Evolutionary conservation across 2,888 invertebrate species (phyloP).

Genomic region (Ariolimax columbianus): DNA sequence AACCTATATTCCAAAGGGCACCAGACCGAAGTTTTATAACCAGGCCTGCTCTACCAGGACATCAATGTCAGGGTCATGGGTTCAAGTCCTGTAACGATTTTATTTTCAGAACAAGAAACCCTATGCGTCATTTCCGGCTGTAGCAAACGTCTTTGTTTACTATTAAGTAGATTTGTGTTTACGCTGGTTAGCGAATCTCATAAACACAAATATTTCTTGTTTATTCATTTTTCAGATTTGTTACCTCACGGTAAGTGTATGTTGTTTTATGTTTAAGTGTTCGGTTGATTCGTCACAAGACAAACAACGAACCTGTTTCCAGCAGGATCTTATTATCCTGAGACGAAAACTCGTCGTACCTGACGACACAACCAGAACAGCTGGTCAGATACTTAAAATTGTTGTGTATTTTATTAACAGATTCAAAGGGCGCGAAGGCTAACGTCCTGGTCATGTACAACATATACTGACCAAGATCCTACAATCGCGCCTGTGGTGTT

Average conservation of each 20-base stretch:
- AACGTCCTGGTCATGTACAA: too few relatives aligned
- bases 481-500: too few relatives aligned
- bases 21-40: too few relatives aligned
- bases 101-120: slow-evolving; percentile 8
- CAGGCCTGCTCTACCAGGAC: too few relatives aligned
- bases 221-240: background rate
- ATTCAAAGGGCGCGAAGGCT: too few relatives aligned
- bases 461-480: too few relatives aligned
- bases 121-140: slow-evolving; percentile 20
- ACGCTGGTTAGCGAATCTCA: background rate
- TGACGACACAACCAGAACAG: too few relatives aligned
- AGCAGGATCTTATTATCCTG: background rate
- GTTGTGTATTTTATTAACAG: too few relatives aligned
- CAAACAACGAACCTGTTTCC: background rate
- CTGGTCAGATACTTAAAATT: too few relatives aligned
- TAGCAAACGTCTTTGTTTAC: slow-evolving; percentile 29
- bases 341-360: too few relatives aligned
- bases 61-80: too few relatives aligned
- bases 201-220: background rate
- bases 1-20: too few relatives aligned
- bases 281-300: background rate
- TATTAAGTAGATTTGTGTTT: background rate
- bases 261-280: background rate
- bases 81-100: background rate
- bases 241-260: background rate